A percentile compares a stretch with the other conserved stretches of the same genome.
These are phyloP conservation scores for Eulemur macaco DNA, from an alignment of 2,113 vertebrate species.

Conservation along the genomic window DNA sequence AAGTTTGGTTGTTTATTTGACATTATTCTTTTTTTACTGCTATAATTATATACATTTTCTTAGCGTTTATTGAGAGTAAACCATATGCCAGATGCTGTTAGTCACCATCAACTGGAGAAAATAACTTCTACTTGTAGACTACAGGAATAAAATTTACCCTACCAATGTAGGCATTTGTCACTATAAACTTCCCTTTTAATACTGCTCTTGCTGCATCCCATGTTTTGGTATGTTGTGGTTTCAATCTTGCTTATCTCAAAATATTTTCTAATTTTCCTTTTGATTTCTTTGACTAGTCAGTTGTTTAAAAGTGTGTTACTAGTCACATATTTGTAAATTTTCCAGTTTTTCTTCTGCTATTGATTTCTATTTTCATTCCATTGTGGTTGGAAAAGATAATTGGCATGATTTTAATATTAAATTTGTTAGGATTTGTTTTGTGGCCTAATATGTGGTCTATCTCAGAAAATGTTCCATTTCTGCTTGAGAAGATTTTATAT, in stretches of 20 bases:
- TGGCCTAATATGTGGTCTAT: neutral
- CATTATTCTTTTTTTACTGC: neutral
- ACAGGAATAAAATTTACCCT: neutral
- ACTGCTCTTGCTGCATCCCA: neutral
- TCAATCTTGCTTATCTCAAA: neutral
- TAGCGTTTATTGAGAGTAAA: neutral
- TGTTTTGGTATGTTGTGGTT: neutral
- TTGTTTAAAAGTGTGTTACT: neutral
- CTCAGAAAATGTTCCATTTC: conserved; percentile 6
- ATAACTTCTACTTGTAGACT: neutral
- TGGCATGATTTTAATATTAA: neutral
- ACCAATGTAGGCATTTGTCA: neutral
- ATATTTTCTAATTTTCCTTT: neutral
- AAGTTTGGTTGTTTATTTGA: neutral
- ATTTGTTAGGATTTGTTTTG: neutral
- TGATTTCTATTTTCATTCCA: neutral
- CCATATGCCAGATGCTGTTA: neutral
- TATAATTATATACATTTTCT: neutral
- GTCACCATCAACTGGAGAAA: neutral
- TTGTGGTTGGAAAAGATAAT: neutral
- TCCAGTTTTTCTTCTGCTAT: neutral
- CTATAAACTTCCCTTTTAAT: neutral
- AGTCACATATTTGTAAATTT: neutral
- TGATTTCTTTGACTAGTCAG: neutral
- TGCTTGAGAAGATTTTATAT: neutral